Evolutionary conservation across 2,797 vertebrate species (phyloP).

Genomic region (Danio albolineatus): DNA sequence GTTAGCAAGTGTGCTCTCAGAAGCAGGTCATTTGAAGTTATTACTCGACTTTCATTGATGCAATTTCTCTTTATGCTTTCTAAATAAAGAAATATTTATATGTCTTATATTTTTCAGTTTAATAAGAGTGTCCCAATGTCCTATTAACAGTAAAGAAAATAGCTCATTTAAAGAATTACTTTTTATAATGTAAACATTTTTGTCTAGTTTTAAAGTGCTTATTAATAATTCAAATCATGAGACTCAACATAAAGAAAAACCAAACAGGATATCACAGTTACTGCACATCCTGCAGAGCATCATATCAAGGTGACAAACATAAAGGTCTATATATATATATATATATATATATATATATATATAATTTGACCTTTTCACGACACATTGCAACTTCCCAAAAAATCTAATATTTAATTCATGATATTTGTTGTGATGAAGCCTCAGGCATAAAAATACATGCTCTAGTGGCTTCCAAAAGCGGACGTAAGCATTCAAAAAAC

Average conservation of each 20-base stretch:
- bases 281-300: background rate
- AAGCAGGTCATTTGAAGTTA: background rate
- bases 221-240: background rate
- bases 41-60: slow-evolving; percentile 16
- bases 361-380: background rate
- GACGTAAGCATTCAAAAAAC: background rate
- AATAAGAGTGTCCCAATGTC: no score
- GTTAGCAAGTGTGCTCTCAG: slow-evolving; percentile 17
- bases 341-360: background rate
- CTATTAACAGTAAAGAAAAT: no score
- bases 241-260: background rate
- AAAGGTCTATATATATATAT: background rate
- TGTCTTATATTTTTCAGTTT: no score
- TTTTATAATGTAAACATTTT: background rate
- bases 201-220: background rate
- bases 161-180: no score
- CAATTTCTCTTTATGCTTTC: background rate
- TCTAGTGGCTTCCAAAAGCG: background rate
- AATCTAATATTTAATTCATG: background rate
- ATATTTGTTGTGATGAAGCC: background rate
- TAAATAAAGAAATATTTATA: no score
- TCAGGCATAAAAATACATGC: background rate
- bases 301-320: background rate
- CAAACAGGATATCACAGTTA: background rate
- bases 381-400: background rate